Percentiles rank a stretch among this genome's conserved stretches.
Conservation (phyloP, 2,797 vertebrate species). For the Zalophus californianus region DNA sequence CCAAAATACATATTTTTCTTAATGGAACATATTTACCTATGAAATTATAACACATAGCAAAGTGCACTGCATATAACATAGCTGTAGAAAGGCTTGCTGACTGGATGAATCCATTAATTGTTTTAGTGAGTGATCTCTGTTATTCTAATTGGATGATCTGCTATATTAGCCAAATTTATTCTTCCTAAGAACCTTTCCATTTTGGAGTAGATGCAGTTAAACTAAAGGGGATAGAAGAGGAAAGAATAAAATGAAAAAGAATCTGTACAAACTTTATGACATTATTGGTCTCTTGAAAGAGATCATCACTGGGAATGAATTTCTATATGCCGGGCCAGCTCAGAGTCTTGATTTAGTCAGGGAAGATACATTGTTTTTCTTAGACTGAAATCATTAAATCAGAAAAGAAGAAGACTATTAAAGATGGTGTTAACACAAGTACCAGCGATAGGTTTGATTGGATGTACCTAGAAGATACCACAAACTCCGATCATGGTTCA, state of each 20-base stretch:
- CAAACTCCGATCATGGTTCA: background rate
- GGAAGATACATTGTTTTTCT: background rate
- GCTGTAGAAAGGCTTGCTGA: background rate
- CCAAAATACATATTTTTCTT: background rate
- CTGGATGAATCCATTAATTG: background rate
- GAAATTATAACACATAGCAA: background rate
- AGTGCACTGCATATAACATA: background rate
- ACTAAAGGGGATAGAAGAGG: background rate
- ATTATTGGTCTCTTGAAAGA: background rate
- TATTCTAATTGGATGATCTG: background rate
- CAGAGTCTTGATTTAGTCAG: background rate
- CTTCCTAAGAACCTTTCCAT: background rate
- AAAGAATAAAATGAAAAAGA: background rate
- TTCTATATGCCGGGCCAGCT: background rate
- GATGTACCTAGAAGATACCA: background rate
- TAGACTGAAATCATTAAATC: background rate
- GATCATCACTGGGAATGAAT: background rate
- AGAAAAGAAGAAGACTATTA: background rate
- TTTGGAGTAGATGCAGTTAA: background rate
- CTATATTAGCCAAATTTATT: background rate
- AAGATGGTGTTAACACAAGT: background rate
- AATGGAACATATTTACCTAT: background rate
- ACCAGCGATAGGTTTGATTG: background rate
- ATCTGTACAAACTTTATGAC: background rate
- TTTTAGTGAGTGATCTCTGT: background rate